Evolutionary conservation across 92 coral and sea anemone species (phyloP), one percentile per base, ranked within the genome.

Genomic region (Umimayanthus chanpuru): DNA sequence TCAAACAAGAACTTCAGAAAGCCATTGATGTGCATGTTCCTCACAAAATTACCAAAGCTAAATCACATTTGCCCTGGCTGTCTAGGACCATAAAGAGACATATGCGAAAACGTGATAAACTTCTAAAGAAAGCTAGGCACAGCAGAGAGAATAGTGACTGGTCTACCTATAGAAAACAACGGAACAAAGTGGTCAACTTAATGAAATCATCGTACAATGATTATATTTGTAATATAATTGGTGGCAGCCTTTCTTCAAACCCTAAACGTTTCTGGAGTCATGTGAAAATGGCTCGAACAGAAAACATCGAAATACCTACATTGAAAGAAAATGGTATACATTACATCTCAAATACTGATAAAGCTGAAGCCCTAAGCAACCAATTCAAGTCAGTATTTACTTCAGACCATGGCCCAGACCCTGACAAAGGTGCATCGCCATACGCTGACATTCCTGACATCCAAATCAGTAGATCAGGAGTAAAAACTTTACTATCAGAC

Each of bases 131-230:
- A 67, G 73, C 73, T 67, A 67, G 73, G 25, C 73, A 67, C 73
- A n/a, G 32, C 32, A n/a, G 30, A 5, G 73, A 67, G 73, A 67
- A 26, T 26, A 4, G 73, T 23, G 73, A 67, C 73, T 67, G 73
- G 73, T 67, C 73, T 67, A 67, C 29, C 73, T 67, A 67, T 67
- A n/a, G 30, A 67, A 67, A 67, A 26, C 73, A 67, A 67, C 73
- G 10, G 32, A 67, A 67, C 73, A 67, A 67, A 30, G 73, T 67
- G 73, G 73, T 67, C 73, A 67, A 67, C 73, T n/a, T 67, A 11
- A 67, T 67, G 73, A 67, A 67, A 67, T 67, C 73, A 67, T 67
- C 73, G 73, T n/a, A 67, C 73, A 67, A 67, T 67, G 73, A 67
- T 67, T 67, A 23, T 23, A 23, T 67, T n/a, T 65, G 67, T 61